Evolutionary conservation across 2,888 invertebrate species (phyloP).

Genomic region (Lycophotia porphyrea): DNA sequence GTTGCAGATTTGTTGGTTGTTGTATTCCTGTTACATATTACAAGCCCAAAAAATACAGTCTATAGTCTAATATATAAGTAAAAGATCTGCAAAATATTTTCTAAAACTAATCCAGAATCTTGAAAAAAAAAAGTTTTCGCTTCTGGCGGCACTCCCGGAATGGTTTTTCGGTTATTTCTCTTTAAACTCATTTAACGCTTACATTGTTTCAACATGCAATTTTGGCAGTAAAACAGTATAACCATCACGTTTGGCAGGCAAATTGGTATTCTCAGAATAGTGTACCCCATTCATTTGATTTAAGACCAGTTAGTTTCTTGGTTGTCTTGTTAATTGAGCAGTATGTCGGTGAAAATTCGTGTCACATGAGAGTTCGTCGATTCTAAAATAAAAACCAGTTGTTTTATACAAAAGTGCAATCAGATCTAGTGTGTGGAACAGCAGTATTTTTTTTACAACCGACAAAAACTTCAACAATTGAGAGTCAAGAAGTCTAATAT

Average conservation of each 20-base stretch:
- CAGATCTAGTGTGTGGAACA: not conserved
- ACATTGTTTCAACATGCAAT: slow-evolving; percentile 1
- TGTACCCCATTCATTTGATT: slow-evolving; percentile 22
- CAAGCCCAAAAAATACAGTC: too few species aligned
- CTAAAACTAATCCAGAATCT: too few species aligned
- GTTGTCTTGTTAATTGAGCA: not conserved
- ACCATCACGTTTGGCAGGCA: slow-evolving; percentile 9
- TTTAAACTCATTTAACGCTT: not conserved
- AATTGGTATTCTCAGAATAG: slow-evolving; percentile 21
- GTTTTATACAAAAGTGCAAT: not conserved
- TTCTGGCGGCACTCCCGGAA: too few species aligned
- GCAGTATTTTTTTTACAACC: not conserved
- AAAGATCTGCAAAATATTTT: too few species aligned
- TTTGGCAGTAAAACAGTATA: slow-evolving; percentile 18
- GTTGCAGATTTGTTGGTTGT: too few species aligned
- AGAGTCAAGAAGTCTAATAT: not conserved
- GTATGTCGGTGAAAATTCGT: not conserved
- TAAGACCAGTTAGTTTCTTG: not conserved
- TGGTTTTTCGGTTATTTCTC: not conserved
- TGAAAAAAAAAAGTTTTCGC: too few species aligned
- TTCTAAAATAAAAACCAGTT: not conserved
- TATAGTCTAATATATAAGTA: too few species aligned
- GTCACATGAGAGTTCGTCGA: not conserved
- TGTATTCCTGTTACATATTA: too few species aligned
- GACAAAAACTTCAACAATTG: not conserved